Evolutionary conservation across 1,140 invertebrate genomes (phyloP), one percentile per base, ranked within the genome.

Genomic region (Papilio helenus): DNA sequence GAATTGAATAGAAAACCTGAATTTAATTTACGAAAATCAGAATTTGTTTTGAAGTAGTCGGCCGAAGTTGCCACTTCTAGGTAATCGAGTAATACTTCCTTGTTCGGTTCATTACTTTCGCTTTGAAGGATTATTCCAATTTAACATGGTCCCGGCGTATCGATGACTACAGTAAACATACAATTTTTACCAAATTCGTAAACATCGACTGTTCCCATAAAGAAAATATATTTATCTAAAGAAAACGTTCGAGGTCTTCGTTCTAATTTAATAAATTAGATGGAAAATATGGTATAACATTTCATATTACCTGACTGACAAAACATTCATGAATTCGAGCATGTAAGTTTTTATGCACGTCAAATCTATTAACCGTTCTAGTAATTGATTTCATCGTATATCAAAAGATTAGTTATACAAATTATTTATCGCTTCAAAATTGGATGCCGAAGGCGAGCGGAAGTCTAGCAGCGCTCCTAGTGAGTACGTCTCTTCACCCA

Each of bases 91-190:
- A n/a, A 10, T 20, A 72, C 10, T 44, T 74, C 44, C 72, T 42
- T 49, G 72, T 74, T 26, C 20, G 44, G 39, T 49, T 74, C 42
- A 49, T 74, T 74, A 74, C 72, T 46, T 74, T 74, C 72, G 9
- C 44, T 74, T 46, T 74, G 72, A 74, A 49, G 49, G 72, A 44
- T 74, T 74, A 74, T 20, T 74, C 42, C 72, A 74, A 49, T 74
- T 74, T 23, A 29, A 44, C 72, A n/a, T n/a, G 12, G 44, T 44
- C 18, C 71, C 44, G 72, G 20, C 20, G 42, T 44, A 74, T 74
- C 72, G 72, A 74, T 74, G 72, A 49, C 72, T 14, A 26, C 18
- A 73, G 8, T 44, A 74, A 74, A 44, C 26, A 72, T 42, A 46
- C 10, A 29, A 74, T 74, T 74, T 44, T 74, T 73, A 73, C 20